Evolutionary conservation across 1,140 invertebrate species (phyloP).

Genomic region (Heliconius himera): DNA sequence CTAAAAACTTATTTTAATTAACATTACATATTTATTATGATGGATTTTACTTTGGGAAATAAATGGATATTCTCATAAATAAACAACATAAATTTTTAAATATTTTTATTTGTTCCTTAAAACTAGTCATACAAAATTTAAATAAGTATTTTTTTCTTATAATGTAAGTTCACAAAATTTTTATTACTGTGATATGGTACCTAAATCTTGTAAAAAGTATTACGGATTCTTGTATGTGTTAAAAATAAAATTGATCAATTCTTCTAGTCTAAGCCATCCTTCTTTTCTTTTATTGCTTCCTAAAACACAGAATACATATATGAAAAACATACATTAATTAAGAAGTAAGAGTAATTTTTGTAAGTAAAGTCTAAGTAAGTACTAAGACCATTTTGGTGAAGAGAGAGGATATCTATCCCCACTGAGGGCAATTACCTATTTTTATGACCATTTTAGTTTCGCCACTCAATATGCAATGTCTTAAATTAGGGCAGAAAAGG

Average conservation of each 20-base stretch:
- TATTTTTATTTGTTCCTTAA: too few species aligned
- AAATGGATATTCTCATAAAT: not conserved
- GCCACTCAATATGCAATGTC: too few species aligned
- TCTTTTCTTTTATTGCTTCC: conserved; percentile 93
- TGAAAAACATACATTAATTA: not conserved
- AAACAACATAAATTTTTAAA: not conserved
- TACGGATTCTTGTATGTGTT: not conserved
- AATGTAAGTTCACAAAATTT: not conserved
- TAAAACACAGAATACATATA: conserved; percentile 76
- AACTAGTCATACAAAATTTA: not conserved
- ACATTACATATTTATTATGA: too few species aligned
- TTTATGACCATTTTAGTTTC: not conserved
- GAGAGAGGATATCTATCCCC: too few species aligned
- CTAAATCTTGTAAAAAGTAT: not conserved
- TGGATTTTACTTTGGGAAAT: too few species aligned
- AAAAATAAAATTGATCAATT: too few species aligned
- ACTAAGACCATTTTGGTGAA: not conserved
- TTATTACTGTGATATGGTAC: not conserved
- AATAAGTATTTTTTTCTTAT: not conserved
- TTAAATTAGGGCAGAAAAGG: too few species aligned
- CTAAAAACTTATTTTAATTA: too few species aligned
- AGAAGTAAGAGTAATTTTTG: not conserved
- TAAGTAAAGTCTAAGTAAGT: not conserved
- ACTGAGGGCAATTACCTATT: not conserved
- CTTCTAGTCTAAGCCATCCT: conserved; percentile 88